phyloP scores from a whole-genome alignment of 2,797 vertebrate genomes.

The Pristis pectinata region DNA sequence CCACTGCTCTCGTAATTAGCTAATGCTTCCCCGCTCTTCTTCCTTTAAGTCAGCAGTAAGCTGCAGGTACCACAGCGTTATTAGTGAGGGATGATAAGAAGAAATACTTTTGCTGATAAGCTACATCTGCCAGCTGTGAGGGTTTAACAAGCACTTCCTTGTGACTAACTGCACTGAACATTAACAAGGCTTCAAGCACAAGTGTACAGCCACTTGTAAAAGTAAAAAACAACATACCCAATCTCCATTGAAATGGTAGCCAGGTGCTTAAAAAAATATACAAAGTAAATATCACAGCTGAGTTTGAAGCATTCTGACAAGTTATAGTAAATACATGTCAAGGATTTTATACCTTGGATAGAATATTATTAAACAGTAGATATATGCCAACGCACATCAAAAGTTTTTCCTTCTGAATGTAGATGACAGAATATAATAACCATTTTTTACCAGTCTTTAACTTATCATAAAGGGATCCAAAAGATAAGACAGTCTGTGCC shows the following conservation, averaged over 20 bases:
- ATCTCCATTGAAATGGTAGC: not conserved
- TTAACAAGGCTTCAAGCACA: not conserved
- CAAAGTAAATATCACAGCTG: not conserved
- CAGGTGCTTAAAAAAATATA: not conserved
- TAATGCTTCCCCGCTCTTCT: not conserved
- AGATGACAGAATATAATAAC: not conserved
- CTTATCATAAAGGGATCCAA: not conserved
- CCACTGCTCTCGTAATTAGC: not conserved
- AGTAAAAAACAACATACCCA: not conserved
- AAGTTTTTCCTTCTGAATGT: not conserved
- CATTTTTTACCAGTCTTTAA: not conserved
- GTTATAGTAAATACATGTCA: not conserved
- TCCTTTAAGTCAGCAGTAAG: not conserved
- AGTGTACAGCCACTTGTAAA: not conserved
- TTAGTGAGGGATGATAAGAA: not conserved
- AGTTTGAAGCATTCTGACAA: slow-evolving; percentile 13
- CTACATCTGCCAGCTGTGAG: not conserved
- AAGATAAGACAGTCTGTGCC: not conserved
- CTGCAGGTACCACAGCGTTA: not conserved
- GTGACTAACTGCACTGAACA: not conserved
- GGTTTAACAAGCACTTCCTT: not conserved
- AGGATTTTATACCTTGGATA: not conserved
- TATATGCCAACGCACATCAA: not conserved
- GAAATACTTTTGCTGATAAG: slow-evolving; percentile 8
- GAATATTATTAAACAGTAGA: not conserved